Percentiles rank a stretch among this genome's conserved stretches.
Conservation (phyloP, 2,888 invertebrate genomes). For the Drosophila subsilvestris region DNA sequence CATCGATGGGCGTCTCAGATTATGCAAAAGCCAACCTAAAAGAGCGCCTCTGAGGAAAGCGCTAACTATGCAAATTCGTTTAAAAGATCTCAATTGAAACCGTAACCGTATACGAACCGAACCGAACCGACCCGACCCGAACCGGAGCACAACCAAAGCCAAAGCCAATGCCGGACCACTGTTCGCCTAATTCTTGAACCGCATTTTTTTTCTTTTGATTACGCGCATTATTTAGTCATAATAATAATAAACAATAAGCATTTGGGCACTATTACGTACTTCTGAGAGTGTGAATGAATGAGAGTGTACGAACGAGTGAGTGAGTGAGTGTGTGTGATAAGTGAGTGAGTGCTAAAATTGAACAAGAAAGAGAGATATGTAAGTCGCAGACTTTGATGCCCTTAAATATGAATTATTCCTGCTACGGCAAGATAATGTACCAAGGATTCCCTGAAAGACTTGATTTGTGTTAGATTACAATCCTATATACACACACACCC, state of each 20-base stretch:
- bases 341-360: constrained; percentile 26
- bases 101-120: neutral
- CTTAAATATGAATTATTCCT: neutral
- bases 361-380: neutral
- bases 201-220: constrained; percentile 34
- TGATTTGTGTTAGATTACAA: no score
- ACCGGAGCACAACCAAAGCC: constrained; percentile 5
- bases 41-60: constrained; percentile 67
- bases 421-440: no score
- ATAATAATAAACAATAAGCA: constrained; percentile 65
- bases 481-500: no score
- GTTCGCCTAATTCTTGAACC: constrained; percentile 25
- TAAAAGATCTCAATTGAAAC: neutral
- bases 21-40: constrained; percentile 61
- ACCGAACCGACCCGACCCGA: neutral
- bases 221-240: constrained; percentile 52
- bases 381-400: neutral
- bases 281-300: constrained; percentile 25
- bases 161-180: neutral
- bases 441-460: no score
- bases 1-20: constrained; percentile 47
- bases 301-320: constrained; percentile 23
- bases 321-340: constrained; percentile 31
- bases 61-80: constrained; percentile 60
- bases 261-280: constrained; percentile 68